These are phyloP conservation scores for Meteorus colon DNA, from an alignment of 2,888 invertebrate genomes.

Conservation along the genomic window DNA sequence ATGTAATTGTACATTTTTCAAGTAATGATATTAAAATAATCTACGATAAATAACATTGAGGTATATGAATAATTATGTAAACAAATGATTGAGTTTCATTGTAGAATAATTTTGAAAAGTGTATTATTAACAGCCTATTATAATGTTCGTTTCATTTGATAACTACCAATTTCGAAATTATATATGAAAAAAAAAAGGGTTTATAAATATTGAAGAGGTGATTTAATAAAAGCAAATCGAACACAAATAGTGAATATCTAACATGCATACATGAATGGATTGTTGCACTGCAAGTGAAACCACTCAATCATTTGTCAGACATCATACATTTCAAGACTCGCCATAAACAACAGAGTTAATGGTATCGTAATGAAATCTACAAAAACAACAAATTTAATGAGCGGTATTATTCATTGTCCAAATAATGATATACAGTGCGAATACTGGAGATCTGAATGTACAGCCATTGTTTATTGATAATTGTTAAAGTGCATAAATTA, in stretches of 20 bases:
- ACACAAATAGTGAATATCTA: neutral
- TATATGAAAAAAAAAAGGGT: too few relatives aligned
- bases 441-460: neutral
- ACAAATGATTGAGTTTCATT: too few relatives aligned
- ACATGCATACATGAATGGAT: neutral
- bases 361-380: neutral
- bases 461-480: neutral
- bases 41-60: too few relatives aligned
- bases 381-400: neutral
- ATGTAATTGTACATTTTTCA: neutral
- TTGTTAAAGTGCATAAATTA: neutral
- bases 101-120: too few relatives aligned
- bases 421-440: neutral
- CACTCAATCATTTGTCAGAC: constrained; percentile 40
- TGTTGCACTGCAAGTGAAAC: constrained; percentile 34
- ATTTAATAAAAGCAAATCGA: too few relatives aligned
- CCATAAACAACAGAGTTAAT: neutral
- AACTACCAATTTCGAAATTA: too few relatives aligned
- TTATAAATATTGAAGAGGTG: too few relatives aligned
- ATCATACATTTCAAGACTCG: neutral
- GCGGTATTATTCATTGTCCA: neutral
- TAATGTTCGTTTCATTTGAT: too few relatives aligned
- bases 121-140: too few relatives aligned
- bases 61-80: too few relatives aligned
- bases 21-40: neutral